These are phyloP conservation scores for Sciurus vulgaris DNA, from an alignment of 2,797 vertebrate species.

Conservation along the genomic window DNA sequence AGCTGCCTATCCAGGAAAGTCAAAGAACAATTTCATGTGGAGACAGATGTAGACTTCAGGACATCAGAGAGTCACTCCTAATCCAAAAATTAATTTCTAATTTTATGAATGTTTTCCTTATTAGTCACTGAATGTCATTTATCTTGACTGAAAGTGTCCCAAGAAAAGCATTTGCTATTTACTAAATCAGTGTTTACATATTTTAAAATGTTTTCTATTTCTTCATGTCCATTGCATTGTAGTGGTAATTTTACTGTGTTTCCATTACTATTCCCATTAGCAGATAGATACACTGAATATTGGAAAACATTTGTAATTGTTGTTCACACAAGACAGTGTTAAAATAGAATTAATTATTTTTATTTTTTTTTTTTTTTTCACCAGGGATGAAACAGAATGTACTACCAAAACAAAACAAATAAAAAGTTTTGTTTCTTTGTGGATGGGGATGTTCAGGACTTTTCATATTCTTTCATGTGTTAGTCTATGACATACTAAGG, in stretches of 20 bases:
- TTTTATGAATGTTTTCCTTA: neutral
- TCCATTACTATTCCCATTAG: neutral
- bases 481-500: neutral
- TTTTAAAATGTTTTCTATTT: neutral
- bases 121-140: neutral
- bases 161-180: neutral
- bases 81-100: neutral
- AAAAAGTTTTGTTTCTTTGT: neutral
- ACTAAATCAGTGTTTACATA: neutral
- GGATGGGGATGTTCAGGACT: neutral
- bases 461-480: neutral
- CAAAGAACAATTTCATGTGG: neutral
- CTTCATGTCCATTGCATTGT: neutral
- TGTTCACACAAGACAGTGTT: neutral
- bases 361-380: constrained; percentile 5
- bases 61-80: neutral
- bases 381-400: neutral
- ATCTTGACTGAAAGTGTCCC: neutral
- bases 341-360: neutral
- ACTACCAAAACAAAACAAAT: neutral
- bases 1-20: neutral
- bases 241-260: neutral
- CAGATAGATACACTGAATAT: neutral
- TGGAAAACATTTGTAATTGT: neutral
- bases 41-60: neutral